Evolutionary conservation across 2,113 vertebrate species (phyloP).

Genomic region (Syrmaticus mikado): DNA sequence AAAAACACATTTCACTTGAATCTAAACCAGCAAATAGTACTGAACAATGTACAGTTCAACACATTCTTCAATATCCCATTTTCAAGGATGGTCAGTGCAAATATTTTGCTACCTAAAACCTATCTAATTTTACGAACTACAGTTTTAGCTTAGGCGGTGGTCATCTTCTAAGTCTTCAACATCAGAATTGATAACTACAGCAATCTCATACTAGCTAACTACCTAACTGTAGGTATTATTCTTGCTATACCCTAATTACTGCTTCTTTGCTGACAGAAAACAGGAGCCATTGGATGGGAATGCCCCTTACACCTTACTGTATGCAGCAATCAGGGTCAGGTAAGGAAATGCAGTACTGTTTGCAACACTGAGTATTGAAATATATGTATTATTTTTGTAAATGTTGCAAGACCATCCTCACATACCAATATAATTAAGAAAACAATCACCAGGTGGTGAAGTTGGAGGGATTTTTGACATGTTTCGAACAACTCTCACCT

Average conservation of each 20-base stretch:
- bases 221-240: not conserved
- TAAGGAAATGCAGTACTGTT: not conserved
- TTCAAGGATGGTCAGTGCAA: not conserved
- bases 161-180: not conserved
- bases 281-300: not conserved
- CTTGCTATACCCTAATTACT: not conserved
- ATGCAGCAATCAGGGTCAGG: not conserved
- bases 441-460: not conserved
- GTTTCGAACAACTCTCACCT: not conserved
- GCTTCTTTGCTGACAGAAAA: not conserved
- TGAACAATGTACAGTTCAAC: too few relatives aligned
- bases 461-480: not conserved
- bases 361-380: not conserved
- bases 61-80: not conserved
- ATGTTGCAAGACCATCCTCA: not conserved
- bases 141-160: not conserved
- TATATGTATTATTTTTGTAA: not conserved
- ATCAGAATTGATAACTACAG: not conserved
- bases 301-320: not conserved
- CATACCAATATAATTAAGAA: not conserved
- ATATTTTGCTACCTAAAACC: not conserved
- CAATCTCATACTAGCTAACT: not conserved
- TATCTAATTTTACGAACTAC: not conserved
- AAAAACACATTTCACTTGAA: not conserved
- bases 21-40: not conserved